Evolutionary conservation across 1,140 invertebrate genomes (phyloP), one percentile per base, ranked within the genome.

Genomic region (Cydia fagiglandana): DNA sequence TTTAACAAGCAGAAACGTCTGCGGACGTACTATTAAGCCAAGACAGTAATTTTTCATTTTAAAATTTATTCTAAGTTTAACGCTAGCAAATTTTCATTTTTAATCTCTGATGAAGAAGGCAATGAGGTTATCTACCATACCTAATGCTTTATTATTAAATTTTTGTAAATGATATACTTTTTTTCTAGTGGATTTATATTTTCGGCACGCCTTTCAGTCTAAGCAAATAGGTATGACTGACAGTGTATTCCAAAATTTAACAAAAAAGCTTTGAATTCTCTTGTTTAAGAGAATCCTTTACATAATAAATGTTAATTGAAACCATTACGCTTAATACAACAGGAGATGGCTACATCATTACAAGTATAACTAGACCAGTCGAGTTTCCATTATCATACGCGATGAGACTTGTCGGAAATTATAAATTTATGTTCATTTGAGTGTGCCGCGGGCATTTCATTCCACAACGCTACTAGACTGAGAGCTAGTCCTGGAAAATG

Each of bases 381-480:
- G 81, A 84, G 81, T 88, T 88, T 85, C 80, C 83, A 90, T 90
- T 89, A 88, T 88, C 84, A 89, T 90, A 88, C 78, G 56, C 79
- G 79, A 88, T 88, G 87, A 90, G 84, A 81, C 80, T 81, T 75
- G 73, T 75, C 75, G 76, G 75, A 81, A 85, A 83, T 89, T 88
- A 87, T 84, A 88, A 85, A 90, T 90, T 86, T 86, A 89, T 84
- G 73, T 78, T 77, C 73, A 70, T 74, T 75, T 73, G 76, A 74
- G 66, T 81, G 30, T 34, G 56, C 73, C 30, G 50, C 15, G 30
- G 34, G n/a, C 30, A 64, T 75, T 64, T 20, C 53, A 77, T 76
- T 80, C 70, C 73, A 20, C 64, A 73, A 13, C 28, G 53, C 53
- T n/a, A 17, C 2, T 56, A 56, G 50, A 45, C 41, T 45, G 13